Base-by-base conservation (phyloP, 2,113 vertebrate genomes). In the Pica pica region DNA sequence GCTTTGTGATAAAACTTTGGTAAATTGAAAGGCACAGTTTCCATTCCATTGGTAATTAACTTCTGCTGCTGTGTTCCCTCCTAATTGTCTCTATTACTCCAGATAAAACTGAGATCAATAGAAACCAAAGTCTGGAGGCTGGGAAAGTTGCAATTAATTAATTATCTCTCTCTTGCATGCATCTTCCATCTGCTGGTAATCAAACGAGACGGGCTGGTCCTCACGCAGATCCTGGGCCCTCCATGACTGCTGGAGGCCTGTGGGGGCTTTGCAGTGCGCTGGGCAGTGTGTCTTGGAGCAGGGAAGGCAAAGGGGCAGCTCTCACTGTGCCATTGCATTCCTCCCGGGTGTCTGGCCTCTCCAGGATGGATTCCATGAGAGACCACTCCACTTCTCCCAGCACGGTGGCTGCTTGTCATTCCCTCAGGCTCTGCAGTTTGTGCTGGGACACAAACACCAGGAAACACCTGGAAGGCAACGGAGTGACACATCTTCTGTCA, bases 1-100 rank as follows among this genome's bases (percentile, higher is more conserved):
- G 83, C 83, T 91, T 91, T 71, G 77, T 80, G 94, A 97, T 96
- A 94, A 95, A 97, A 96, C 74, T 94, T 95, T 96, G 97, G 97
- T 97, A 97, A 94, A 97, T 96, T 90, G 96, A 94, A 97, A 97
- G 97, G 33, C 97, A 89, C 49, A 30, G 82, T 84, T 97, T 97
- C 93, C 91, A 94, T 93, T 97, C 94, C 90, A 77, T 33, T 96
- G 91, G 95, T 97, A 98, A 98, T 98, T 98, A 98, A 97, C 97
- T 86, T 91, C 89, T 20, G 91, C 93, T 16, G 57, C 95, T 77
- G 24, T 44, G 80, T 84, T 97, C 94, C 70, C 74, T 97, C 95
- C 91, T 98, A 98, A 98, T 98, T 98, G 98, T 97, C 95, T 97
- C 95, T 90, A 97, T 97, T 96, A 94, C 97, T 97, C 93, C 96